Evolutionary conservation across 2,797 vertebrate genomes (phyloP).

Genomic region (Numenius phaeopus): DNA sequence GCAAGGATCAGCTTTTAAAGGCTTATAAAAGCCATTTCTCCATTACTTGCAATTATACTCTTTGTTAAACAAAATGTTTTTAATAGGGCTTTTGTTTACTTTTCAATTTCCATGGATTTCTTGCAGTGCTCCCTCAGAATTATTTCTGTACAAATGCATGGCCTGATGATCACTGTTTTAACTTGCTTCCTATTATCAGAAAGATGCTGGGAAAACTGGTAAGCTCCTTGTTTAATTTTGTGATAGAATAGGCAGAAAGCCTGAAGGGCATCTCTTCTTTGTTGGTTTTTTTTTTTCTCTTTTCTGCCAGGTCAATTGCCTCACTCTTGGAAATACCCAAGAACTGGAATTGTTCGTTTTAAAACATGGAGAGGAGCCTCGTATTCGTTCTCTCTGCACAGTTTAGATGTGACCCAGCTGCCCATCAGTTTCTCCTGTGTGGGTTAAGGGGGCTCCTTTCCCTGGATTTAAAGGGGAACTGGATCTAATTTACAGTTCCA

Average conservation of each 20-base stretch:
- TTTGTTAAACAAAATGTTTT: background rate
- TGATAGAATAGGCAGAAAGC: background rate
- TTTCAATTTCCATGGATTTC: background rate
- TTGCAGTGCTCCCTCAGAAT: background rate
- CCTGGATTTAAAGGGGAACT: background rate
- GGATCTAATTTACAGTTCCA: background rate
- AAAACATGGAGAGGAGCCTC: background rate
- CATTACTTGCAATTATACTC: background rate
- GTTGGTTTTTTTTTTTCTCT: background rate
- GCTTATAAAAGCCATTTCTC: conserved; percentile 17
- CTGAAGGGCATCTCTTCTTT: background rate
- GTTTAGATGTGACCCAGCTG: background rate
- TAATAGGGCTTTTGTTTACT: conserved; percentile 1
- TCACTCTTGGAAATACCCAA: background rate
- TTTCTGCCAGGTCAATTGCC: background rate
- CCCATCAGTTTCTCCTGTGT: background rate
- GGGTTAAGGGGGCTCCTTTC: background rate
- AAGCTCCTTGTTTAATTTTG: background rate
- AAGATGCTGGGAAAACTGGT: background rate
- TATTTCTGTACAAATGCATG: background rate
- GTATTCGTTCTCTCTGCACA: background rate
- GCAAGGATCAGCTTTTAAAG: conserved; percentile 16
- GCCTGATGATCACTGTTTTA: background rate
- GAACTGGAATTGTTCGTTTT: conserved; percentile 46
- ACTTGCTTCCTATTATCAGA: background rate